These are phyloP conservation scores for Solen grandis DNA, from an alignment of 1,140 invertebrate genomes.

Conservation along the genomic window DNA sequence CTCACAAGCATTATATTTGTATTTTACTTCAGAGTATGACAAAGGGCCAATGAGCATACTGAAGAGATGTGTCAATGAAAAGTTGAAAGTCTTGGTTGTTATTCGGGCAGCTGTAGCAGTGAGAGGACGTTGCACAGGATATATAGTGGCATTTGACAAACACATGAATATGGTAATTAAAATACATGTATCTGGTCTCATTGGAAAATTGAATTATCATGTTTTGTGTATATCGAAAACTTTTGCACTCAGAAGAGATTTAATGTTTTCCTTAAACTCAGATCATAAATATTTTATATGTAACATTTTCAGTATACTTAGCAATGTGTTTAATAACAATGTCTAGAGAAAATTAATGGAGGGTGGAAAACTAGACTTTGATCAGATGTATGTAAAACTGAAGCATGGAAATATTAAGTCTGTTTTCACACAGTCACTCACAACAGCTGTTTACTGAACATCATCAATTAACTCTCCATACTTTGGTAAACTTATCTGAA, in stretches of 20 bases:
- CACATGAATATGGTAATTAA: conserved; percentile 91
- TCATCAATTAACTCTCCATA: no score
- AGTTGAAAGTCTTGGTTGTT: conserved; percentile 79
- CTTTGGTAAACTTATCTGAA: no score
- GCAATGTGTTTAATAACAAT: no score
- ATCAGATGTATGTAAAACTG: no score
- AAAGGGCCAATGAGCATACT: conserved; percentile 76
- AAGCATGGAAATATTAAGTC: neutral
- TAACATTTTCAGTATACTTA: no score
- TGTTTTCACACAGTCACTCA: neutral
- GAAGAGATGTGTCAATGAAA: conserved; percentile 73
- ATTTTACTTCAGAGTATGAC: conserved; percentile 58
- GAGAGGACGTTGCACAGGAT: conserved; percentile 90
- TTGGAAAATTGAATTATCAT: no score
- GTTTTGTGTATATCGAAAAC: neutral
- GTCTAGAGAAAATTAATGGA: neutral
- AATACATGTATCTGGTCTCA: neutral
- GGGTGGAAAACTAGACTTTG: no score
- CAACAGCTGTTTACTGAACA: neutral
- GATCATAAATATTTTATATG: no score
- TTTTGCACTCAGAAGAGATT: neutral
- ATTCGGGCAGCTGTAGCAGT: conserved; percentile 83
- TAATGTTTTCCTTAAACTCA: neutral
- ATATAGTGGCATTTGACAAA: conserved; percentile 94
- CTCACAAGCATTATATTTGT: neutral